Evolutionary conservation across 2,113 vertebrate genomes (phyloP), one percentile per base, ranked within the genome.

Genomic region (Alces alces): DNA sequence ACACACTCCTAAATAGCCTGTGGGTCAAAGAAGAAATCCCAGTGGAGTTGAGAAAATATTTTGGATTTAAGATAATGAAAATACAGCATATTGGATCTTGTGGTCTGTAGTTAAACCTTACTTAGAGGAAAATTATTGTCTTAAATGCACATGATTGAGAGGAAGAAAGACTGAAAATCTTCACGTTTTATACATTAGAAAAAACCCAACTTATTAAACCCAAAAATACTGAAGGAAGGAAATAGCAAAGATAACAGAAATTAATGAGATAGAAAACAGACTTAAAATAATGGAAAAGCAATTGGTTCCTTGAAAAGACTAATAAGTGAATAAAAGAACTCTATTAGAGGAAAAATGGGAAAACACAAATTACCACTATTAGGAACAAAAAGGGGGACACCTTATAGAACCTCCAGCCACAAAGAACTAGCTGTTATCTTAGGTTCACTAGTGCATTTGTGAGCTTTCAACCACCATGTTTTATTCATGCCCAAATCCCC

Each of bases 201-300:
- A 61, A 61, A 79, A 25, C 19, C 28, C 36, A 96, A 19, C 5
- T n/a, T 92, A 64, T 57, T 47, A 73, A 82, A 54, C 60, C 73
- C 17, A 54, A 93, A 36, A 93, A 79, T 60, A 12, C 70, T 87
- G 50, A 88, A 80, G 33, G 58, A 87, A 93, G 50, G 7, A 94
- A 79, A 88, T 79, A 76, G 64, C 36, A 76, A 88, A 43, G 60
- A 27, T 55, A 84, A 88, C 12, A 89, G 39, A 93, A 96, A 80
- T 82, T 47, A 91, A 76, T 11, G 23, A 64, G 36, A 36, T 43
- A 89, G 45, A 91, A 91, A 84, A 57, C 45, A 78, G 89, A 79
- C 61, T 91, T 85, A 47, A 80, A 64, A 61, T 28, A 84, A 76
- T 83, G 55, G 87, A 84, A 97, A 95, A 89, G 45, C 80, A 93